Evolutionary conservation across 2,113 vertebrate genomes (phyloP), one percentile per base, ranked within the genome.

Genomic region (Pyrgilauda ruficollis): DNA sequence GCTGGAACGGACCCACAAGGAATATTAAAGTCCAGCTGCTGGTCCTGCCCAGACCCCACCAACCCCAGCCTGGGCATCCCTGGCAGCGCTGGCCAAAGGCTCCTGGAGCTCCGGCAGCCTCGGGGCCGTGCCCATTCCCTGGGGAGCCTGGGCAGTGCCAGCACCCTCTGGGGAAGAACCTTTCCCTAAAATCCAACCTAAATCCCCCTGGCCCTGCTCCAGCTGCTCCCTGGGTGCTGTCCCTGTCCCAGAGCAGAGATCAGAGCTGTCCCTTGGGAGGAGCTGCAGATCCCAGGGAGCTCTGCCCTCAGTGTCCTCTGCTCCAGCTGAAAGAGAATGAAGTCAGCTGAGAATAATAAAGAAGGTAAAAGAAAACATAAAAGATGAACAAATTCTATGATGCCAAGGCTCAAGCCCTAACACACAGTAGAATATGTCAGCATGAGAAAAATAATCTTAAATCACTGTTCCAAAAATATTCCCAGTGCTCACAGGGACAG

Each of bases 251-350:
- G 43, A 64, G 35, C 75, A 69, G 46, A 53, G 55, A 9, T 49
- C 1, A 0, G 33, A 78, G 50, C 59, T 66, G 52, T 0, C 37
- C 52, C 62, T 59, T 0, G 0, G 28, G 77, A 74, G 78, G 28
- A 47, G 61, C 61, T 82, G 87, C 77, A 82, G 69, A 4, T 2
- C 66, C 13, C 1, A 0, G 11, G 24, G 28, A 67, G 62, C 24
- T 90, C 79, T 43, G 49, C 1, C 41, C 56, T 63, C 70, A 11
- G 18, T 4, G 15, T 28, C 41, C 55, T 5, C 55, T 41, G 8
- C 16, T 55, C 72, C 43, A 28, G 41, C 55, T 43, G 72, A 17
- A 70, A 27, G 47, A 58, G 39, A 86, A 53, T 5, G 16, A 62
- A 88, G 19, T 24, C 86, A 59, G 24, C 3, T 35, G 55, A 86